Conservation (phyloP, 2,888 invertebrate species). For the Herminia tarsipennalis region DNA sequence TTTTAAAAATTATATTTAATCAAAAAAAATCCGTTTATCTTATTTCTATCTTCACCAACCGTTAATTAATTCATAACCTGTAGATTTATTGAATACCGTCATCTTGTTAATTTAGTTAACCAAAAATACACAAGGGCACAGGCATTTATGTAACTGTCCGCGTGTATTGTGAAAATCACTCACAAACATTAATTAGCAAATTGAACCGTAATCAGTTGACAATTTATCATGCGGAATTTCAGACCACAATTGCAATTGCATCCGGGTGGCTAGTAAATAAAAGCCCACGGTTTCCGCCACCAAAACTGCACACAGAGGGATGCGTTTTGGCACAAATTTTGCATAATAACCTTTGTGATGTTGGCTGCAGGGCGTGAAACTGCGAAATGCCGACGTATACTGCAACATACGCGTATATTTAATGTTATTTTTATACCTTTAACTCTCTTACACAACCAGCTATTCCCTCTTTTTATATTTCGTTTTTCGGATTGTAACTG, state of each 20-base stretch:
- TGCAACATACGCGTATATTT: constrained; percentile 31
- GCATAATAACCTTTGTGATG: constrained; percentile 70
- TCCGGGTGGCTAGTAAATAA: constrained; percentile 68
- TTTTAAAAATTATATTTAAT: no score
- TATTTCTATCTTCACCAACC: no score
- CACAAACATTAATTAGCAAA: constrained; percentile 63
- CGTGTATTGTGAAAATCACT: constrained; percentile 44
- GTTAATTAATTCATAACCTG: no score
- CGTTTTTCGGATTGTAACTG: not conserved
- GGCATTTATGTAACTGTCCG: constrained; percentile 17
- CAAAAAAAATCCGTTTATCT: no score
- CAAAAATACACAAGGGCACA: constrained; percentile 21
- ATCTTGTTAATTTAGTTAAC: no score
- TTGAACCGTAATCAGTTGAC: constrained; percentile 62
- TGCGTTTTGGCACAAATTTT: constrained; percentile 75
- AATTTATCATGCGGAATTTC: constrained; percentile 65
- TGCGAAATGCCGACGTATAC: constrained; percentile 44
- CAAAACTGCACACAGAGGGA: constrained; percentile 60
- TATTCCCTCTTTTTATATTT: not conserved
- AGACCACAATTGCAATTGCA: constrained; percentile 63
- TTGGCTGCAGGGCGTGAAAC: constrained; percentile 59
- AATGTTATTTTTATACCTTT: constrained; percentile 27
- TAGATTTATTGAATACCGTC: no score
- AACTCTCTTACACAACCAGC: constrained; percentile 17
- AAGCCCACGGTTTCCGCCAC: constrained; percentile 60